Percentiles rank a stretch among this genome's conserved stretches.
Evolutionary conservation across 2,888 invertebrate genomes (phyloP).

Genomic region (Drosophila mercatorum): DNA sequence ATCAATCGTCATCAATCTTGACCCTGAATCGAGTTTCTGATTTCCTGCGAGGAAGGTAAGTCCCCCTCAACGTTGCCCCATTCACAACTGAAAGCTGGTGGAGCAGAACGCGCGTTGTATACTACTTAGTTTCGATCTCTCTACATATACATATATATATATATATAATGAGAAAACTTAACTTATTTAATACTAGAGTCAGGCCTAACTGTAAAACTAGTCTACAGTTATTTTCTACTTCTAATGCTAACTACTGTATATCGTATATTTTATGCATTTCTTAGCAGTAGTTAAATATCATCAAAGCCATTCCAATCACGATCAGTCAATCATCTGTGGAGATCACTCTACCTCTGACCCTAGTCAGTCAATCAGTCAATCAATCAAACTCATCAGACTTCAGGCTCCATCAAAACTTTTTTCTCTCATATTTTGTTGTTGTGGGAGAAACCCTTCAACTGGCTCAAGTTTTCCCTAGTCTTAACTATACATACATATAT

Average conservation of each 20-base stretch:
- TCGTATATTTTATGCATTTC: constrained; percentile 31
- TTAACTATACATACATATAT: constrained; percentile 51
- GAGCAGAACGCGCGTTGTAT: constrained; percentile 4
- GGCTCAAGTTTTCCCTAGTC: constrained; percentile 51
- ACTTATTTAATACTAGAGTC: constrained; percentile 47
- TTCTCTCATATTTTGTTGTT: constrained; percentile 58
- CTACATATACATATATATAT: not conserved
- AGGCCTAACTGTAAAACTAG: constrained; percentile 56
- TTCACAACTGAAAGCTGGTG: constrained; percentile 8
- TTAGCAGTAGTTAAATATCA: constrained; percentile 32
- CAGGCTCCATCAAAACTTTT: constrained; percentile 29
- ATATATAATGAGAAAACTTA: constrained; percentile 11
- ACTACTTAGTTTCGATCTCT: constrained; percentile 12
- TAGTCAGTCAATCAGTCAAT: constrained; percentile 26
- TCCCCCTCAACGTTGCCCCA: constrained; percentile 42
- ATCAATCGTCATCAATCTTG: constrained; percentile 31
- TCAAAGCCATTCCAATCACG: constrained; percentile 34
- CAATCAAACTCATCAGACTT: constrained; percentile 21
- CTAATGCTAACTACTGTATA: constrained; percentile 47
- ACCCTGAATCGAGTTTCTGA: constrained; percentile 18
- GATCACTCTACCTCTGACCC: constrained; percentile 1
- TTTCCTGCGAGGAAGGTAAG: constrained; percentile 51
- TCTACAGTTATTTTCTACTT: constrained; percentile 34
- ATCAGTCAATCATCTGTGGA: constrained; percentile 25
- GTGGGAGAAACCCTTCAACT: constrained; percentile 30